phyloP scores from a whole-genome alignment of 2,113 vertebrate genomes.

The Lagopus leucura region DNA sequence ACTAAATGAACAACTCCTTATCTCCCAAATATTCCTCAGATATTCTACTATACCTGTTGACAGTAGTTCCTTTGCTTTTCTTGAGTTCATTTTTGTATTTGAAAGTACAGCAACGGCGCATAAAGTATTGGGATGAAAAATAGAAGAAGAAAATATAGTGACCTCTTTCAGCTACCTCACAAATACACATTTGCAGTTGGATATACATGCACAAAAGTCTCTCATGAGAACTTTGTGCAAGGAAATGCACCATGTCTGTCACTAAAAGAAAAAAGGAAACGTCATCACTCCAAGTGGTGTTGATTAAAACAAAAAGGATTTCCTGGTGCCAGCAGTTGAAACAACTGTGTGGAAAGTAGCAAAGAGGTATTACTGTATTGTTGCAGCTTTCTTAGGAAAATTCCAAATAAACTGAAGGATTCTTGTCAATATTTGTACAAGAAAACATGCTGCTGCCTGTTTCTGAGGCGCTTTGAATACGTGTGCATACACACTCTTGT shows the following conservation, averaged over 20 bases:
- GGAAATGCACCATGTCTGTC: constrained; percentile 89
- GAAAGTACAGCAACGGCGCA: constrained; percentile 40
- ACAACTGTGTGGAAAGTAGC: constrained; percentile 80
- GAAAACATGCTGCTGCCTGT: constrained; percentile 68
- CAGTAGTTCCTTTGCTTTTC: constrained; percentile 44
- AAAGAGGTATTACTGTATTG: constrained; percentile 69
- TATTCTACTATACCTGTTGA: constrained; percentile 11
- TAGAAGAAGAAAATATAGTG: constrained; percentile 25
- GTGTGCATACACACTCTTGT: background rate
- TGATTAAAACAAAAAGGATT: constrained; percentile 87
- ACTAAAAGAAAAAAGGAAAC: constrained; percentile 63
- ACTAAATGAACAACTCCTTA: background rate
- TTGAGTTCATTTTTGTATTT: constrained; percentile 3
- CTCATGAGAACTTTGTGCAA: constrained; percentile 89
- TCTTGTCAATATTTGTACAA: constrained; percentile 82
- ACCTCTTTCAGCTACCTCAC: constrained; percentile 21
- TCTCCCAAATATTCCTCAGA: constrained; percentile 24
- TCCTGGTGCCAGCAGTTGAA: constrained; percentile 85
- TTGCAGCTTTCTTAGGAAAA: constrained; percentile 74
- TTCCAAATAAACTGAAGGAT: constrained; percentile 67
- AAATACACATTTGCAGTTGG: constrained; percentile 32
- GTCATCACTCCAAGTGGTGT: constrained; percentile 70
- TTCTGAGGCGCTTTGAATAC: constrained; percentile 20
- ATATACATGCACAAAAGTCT: constrained; percentile 30
- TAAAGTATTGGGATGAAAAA: constrained; percentile 63